Evolutionary conservation across 2,113 vertebrate genomes (phyloP), one percentile per base, ranked within the genome.

Genomic region (Chaenocephalus aceratus): DNA sequence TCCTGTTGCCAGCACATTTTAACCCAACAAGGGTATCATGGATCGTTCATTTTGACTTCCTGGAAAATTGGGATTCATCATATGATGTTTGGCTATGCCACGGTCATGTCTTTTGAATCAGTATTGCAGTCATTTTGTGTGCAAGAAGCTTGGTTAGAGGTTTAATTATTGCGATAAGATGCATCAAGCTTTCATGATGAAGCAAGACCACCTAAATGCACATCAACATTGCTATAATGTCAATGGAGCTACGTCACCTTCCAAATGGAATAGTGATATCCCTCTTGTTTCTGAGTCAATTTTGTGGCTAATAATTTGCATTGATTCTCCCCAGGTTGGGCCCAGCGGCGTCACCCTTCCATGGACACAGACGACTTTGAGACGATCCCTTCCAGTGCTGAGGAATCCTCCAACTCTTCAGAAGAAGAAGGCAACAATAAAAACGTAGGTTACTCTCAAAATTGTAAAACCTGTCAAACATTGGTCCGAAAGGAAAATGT

Each of bases 381-480:
- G 92, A 96, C 96, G n/a, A 97, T 98, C 76, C 96, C 95, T 44
- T 98, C 97, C 76, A 98, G 95, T 60, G 94, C 92, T 18, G 97
- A 97, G 75, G 97, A 98, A 61, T 95, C 97, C 68, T 97, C 97
- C 65, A 97, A 97, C 92, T 98, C 97, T 23, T 97, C 97, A 88
- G 96, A 98, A 21, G 97, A 97, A 72, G 97, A 97, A 58, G 86
- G 71, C 88, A 94, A 93, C 49, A 89, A 93, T 63, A 96, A 95
- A 89, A 96, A 96, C 59, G 97, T 99, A 91, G 10, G 90, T 67
- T 46, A 3, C 1, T 0, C 51, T 61, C 13, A 60, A 41, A 5
- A 41, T 41, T 41, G 5, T 41, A 41, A 6, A 41, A 41, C 36
- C 5, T 41, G 7, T 41, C 36, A 41, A 41, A 41, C 6, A 5